A percentile compares a stretch with the other conserved stretches of the same genome.
These are phyloP conservation scores for Diarsia mendica DNA, from an alignment of 2,888 invertebrate species.

Conservation along the genomic window DNA sequence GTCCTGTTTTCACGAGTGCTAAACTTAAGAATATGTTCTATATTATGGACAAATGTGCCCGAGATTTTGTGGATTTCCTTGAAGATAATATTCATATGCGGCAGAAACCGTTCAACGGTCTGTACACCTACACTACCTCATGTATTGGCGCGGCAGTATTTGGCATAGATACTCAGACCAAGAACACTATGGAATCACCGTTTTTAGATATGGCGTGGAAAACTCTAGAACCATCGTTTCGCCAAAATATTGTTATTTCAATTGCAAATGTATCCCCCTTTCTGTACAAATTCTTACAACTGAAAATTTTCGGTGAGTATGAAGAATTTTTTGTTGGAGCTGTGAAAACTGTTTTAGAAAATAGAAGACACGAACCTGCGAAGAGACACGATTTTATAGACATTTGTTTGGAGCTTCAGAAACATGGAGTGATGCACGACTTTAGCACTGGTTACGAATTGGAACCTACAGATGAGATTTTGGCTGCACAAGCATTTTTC, in stretches of 20 bases:
- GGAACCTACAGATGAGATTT: conserved; percentile 75
- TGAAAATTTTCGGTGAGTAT: conserved; percentile 75
- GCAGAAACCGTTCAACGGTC: conserved; percentile 71
- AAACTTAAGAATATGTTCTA: conserved; percentile 84
- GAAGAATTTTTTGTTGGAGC: conserved; percentile 79
- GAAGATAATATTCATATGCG: conserved; percentile 66
- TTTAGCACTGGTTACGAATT: conserved; percentile 72
- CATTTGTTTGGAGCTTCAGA: conserved; percentile 78
- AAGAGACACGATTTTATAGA: conserved; percentile 80
- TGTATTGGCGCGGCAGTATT: conserved; percentile 83
- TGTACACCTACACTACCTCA: conserved; percentile 79
- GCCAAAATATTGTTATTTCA: conserved; percentile 65
- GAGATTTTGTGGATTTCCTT: conserved; percentile 76
- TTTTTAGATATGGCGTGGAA: conserved; percentile 78
- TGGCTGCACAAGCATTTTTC: conserved; percentile 85
- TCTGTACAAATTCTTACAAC: conserved; percentile 70
- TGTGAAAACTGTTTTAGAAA: conserved; percentile 75
- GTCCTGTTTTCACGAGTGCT: conserved; percentile 80
- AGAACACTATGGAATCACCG: conserved; percentile 80
- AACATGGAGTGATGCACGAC: conserved; percentile 76
- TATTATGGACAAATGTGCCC: conserved; percentile 77
- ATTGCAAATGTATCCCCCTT: conserved; percentile 69
- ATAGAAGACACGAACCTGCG: conserved; percentile 65
- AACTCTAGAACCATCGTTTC: conserved; percentile 65
- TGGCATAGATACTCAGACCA: conserved; percentile 80